Evolutionary conservation across 2,888 invertebrate genomes (phyloP).

Genomic region (Hypomecis atomaria): DNA sequence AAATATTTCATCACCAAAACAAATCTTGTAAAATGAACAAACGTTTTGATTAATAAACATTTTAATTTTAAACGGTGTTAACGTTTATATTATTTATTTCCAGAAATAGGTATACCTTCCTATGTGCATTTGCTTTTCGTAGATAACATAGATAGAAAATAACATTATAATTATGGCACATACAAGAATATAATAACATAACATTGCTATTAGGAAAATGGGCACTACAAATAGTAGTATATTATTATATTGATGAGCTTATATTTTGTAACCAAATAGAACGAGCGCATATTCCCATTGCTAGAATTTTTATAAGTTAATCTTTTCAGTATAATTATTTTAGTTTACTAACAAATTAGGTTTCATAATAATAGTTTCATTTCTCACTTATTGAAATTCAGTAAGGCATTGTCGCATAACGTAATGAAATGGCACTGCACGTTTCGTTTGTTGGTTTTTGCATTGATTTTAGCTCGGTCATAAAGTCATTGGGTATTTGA

Average conservation of each 20-base stretch:
- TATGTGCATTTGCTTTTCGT: background rate
- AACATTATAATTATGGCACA: background rate
- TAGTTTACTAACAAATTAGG: background rate
- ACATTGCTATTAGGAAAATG: background rate
- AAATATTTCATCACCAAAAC: conserved; percentile 5
- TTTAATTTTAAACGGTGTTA: background rate
- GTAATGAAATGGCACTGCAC: background rate
- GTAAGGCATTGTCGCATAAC: background rate
- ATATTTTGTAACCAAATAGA: too few species aligned
- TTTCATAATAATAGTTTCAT: background rate
- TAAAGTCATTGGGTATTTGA: too few species aligned
- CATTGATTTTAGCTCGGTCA: background rate
- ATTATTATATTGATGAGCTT: background rate
- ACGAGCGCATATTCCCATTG: background rate
- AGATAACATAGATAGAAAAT: conserved; percentile 1
- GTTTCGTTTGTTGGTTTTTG: background rate
- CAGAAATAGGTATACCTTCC: background rate
- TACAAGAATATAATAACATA: background rate
- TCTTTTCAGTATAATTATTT: background rate
- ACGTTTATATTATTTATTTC: conserved; percentile 21
- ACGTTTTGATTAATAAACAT: conserved; percentile 14
- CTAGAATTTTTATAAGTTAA: background rate
- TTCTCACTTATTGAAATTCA: background rate
- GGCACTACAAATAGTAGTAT: background rate
- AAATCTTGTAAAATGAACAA: conserved; percentile 3